Evolutionary conservation across 1,140 invertebrate genomes (phyloP).

Genomic region (Drosophila malerkotliana): DNA sequence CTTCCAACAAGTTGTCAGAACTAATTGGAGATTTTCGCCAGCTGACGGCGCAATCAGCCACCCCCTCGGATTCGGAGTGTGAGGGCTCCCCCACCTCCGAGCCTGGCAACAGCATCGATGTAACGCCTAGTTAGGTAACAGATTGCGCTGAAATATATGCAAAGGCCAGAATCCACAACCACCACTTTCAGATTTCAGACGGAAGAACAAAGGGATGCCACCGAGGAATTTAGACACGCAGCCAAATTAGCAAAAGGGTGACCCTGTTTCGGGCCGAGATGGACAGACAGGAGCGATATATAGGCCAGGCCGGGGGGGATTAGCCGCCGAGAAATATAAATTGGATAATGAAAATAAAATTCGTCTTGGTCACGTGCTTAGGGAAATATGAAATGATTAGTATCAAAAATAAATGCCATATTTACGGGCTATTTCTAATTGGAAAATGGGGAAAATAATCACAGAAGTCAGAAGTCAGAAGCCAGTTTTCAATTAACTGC

Average conservation of each 20-base stretch:
- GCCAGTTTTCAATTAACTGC: constrained; percentile 65
- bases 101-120: constrained; percentile 42
- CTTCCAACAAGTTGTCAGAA: constrained; percentile 44
- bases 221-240: constrained; percentile 50
- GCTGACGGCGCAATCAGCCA: constrained; percentile 29
- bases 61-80: constrained; percentile 8
- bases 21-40: constrained; percentile 42
- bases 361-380: constrained; percentile 72
- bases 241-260: constrained; percentile 72
- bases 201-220: constrained; percentile 44
- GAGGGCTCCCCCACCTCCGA: constrained; percentile 1
- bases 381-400: constrained; percentile 65
- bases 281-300: constrained; percentile 30
- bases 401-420: constrained; percentile 28
- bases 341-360: constrained; percentile 71
- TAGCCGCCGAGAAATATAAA: constrained; percentile 34
- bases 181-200: constrained; percentile 8
- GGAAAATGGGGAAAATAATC: constrained; percentile 11
- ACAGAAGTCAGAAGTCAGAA: constrained; percentile 26
- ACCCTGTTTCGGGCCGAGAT: constrained; percentile 39
- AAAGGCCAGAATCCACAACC: constrained; percentile 47
- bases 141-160: constrained; percentile 72
- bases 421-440: constrained; percentile 1
- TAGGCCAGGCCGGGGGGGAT: constrained; percentile 40
- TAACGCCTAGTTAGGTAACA: constrained; percentile 75